phyloP scores from a whole-genome alignment of 1,140 invertebrate species.

The Lepidotrigona ventralis region DNA sequence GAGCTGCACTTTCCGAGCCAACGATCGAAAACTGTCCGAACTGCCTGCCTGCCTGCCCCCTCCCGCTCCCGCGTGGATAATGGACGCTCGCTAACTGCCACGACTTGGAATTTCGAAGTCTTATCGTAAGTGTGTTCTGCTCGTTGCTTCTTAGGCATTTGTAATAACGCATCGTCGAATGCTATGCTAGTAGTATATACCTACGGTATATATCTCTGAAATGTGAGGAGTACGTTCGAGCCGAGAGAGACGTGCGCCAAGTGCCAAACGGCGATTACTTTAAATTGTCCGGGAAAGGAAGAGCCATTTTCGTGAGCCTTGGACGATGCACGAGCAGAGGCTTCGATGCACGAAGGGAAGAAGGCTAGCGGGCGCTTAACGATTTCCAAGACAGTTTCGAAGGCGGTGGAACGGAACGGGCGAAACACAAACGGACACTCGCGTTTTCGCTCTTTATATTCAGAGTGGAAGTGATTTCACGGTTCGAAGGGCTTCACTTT shows the following conservation, averaged over 20 bases:
- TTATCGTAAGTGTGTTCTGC: not conserved
- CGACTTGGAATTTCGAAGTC: conserved; percentile 59
- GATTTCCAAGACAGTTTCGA: conserved; percentile 48
- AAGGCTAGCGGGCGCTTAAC: conserved; percentile 49
- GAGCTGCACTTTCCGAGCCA: conserved; percentile 54
- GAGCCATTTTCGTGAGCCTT: not conserved
- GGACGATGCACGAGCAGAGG: not conserved
- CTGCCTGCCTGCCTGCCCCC: too few relatives aligned
- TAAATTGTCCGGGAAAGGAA: too few relatives aligned
- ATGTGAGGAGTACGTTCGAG: not conserved
- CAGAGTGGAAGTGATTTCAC: conserved; percentile 77
- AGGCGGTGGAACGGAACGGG: conserved; percentile 64
- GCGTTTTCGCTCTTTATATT: conserved; percentile 68
- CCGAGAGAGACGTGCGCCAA: not conserved
- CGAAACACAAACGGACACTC: conserved; percentile 67
- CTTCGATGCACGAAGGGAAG: conserved; percentile 47
- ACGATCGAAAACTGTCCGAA: conserved; percentile 43
- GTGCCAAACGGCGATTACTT: not conserved
- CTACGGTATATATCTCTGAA: not conserved
- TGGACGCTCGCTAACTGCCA: conserved; percentile 35
- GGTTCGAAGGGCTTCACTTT: conserved; percentile 70
- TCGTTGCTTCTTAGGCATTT: conserved; percentile 1
- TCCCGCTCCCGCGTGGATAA: conserved; percentile 27
- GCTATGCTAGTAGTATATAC: not conserved
- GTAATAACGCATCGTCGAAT: not conserved